phyloP scores from a whole-genome alignment of 2,113 vertebrate species.

The Brachyistius frenatus region DNA sequence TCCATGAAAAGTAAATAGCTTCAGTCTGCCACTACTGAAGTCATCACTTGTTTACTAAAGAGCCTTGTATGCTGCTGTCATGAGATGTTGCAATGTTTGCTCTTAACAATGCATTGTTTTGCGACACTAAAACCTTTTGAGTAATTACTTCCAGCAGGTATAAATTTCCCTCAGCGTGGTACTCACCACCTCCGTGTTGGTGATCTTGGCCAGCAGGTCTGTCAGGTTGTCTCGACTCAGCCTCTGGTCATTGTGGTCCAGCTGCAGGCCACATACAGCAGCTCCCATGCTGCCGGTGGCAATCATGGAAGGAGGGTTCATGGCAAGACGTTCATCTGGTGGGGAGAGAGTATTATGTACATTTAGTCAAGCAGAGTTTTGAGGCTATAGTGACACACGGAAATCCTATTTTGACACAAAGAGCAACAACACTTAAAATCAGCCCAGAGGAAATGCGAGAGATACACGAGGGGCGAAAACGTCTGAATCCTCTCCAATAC shows the following conservation, averaged over 20 bases:
- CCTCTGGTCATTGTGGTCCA: conserved; percentile 86
- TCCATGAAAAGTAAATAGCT: conserved; percentile 79
- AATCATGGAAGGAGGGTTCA: conserved; percentile 98
- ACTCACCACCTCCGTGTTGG: conserved; percentile 97
- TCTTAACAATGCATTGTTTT: conserved; percentile 43
- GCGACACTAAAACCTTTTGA: conserved; percentile 16
- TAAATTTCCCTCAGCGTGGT: background rate
- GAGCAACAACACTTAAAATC: conserved; percentile 10
- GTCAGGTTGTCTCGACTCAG: conserved; percentile 89
- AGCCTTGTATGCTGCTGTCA: conserved; percentile 55
- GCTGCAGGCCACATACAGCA: conserved; percentile 93
- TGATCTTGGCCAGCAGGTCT: conserved; percentile 95
- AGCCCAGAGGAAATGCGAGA: conserved; percentile 38
- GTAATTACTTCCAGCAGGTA: conserved; percentile 16
- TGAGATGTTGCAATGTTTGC: conserved; percentile 57
- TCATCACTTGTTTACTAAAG: conserved; percentile 66
- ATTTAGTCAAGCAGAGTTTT: conserved; percentile 39
- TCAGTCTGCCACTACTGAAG: conserved; percentile 77
- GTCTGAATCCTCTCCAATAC: conserved; percentile 30
- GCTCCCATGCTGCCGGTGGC: conserved; percentile 95
- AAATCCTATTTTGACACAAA: conserved; percentile 35
- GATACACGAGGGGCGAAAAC: conserved; percentile 41
- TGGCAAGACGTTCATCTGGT: conserved; percentile 94
- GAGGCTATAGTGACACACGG: conserved; percentile 1
- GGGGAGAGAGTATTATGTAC: conserved; percentile 21